Base-by-base conservation (phyloP, 1,140 invertebrate genomes). In the Gonioctena quinquepunctata region DNA sequence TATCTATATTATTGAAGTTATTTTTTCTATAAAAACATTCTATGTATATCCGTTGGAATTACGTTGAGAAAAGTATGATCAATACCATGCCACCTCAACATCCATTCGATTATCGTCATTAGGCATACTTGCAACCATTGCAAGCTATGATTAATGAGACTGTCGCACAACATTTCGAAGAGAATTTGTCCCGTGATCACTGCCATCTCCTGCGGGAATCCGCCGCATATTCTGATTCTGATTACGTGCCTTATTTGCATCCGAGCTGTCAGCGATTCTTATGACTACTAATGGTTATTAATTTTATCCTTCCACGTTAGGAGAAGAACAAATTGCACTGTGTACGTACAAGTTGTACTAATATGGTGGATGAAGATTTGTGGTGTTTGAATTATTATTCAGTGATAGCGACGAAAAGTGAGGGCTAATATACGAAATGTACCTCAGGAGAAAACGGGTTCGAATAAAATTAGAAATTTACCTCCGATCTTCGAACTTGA, bases 141-240 rank as follows among this genome's bases (percentile, higher is more conserved):
- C 21, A 59, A 26, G 21, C 18, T 19, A 54, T 73, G 75, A 77
- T 77, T 73, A 75, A 77, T 77, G 75, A 22, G 62, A 57, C 67
- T 73, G 75, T 75, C 75, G 68, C 63, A 21, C 11, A 33, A 71
- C 66, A 73, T 77, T 75, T 77, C 64, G 61, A 75, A 71, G 59
- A 60, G 73, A 75, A 77, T 77, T 77, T 77, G 73, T 75, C 73
- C 68, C 69, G 69, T 73, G 67, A 77, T 77, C 71, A 70, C 64
- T 72, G 50, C 19, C 21, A 26, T 49, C 23, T 74, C 75, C 63
- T 48, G 19, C 59, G 75, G 73, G 75, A 73, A 49, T 71, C 27
- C 54, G 27, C 68, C 18, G 65, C 65, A 67, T 57, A 69, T 70
- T 59, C 72, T 68, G 61, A 63, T 59, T 18, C 52, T 68, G 64